Evolutionary conservation across 2,797 vertebrate species (phyloP).

Genomic region (Tenualosa ilisha): DNA sequence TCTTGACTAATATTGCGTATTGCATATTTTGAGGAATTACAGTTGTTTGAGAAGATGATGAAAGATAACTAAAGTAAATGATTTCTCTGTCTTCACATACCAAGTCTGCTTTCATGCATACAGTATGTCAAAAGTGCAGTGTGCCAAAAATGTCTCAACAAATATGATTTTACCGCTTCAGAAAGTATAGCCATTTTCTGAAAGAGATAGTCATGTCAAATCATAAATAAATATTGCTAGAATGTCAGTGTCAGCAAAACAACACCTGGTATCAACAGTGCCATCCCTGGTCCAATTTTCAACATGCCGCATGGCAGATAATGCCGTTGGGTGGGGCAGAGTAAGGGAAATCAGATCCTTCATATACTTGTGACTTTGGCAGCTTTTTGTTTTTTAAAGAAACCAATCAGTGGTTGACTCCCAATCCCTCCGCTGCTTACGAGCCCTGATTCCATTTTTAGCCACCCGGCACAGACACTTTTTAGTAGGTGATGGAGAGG

Average conservation of each 20-base stretch:
- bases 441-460: constrained; percentile 75
- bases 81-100: background rate
- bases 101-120: background rate
- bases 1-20: background rate
- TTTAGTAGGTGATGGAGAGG: constrained; percentile 60
- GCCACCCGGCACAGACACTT: constrained; percentile 63
- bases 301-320: background rate
- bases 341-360: background rate
- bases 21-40: background rate
- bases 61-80: background rate
- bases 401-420: constrained; percentile 35
- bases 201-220: background rate
- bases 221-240: background rate
- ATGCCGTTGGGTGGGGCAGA: background rate
- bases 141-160: background rate
- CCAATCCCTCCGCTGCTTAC: constrained; percentile 76
- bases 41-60: background rate
- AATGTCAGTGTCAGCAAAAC: background rate
- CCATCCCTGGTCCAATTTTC: background rate
- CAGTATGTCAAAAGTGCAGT: background rate
- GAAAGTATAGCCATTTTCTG: background rate
- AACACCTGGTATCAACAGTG: background rate
- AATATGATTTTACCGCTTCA: background rate
- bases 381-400: constrained; percentile 25
- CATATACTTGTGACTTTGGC: background rate